Conservation (phyloP, 1,140 invertebrate genomes). For the Helicoverpa zea region DNA sequence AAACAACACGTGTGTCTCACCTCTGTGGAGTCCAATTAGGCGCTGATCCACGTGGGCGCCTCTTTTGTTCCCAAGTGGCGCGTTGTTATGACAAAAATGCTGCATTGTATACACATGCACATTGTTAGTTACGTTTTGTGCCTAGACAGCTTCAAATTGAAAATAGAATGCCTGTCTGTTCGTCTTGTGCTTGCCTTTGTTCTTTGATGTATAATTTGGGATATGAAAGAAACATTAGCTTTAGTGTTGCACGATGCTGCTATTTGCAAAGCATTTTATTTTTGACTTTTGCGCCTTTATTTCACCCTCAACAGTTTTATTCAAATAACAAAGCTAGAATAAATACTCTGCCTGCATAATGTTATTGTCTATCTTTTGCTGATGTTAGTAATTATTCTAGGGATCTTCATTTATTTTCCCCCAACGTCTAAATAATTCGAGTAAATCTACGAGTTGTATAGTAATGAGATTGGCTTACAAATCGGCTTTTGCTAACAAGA, state of each 20-base stretch:
- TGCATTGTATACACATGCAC: conserved; percentile 23
- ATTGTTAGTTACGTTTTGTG: conserved; percentile 28
- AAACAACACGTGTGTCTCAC: conserved; percentile 33
- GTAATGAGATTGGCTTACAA: conserved; percentile 16
- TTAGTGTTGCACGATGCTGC: not conserved
- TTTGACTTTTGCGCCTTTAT: not conserved
- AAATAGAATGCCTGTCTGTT: conserved; percentile 31
- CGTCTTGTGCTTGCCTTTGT: not conserved
- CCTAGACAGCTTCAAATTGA: conserved; percentile 44
- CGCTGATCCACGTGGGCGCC: conserved; percentile 37
- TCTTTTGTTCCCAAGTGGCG: conserved; percentile 38
- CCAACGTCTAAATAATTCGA: conserved; percentile 22
- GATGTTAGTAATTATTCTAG: conserved; percentile 8
- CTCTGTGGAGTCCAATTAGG: conserved; percentile 45
- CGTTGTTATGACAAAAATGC: conserved; percentile 47
- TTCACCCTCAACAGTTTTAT: no score
- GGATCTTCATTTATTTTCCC: conserved; percentile 14
- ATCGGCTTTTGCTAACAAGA: conserved; percentile 31
- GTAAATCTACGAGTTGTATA: conserved; percentile 23
- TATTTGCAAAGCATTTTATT: not conserved
- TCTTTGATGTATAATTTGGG: not conserved
- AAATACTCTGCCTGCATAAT: no score
- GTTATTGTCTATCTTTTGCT: not conserved
- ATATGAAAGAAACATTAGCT: conserved; percentile 11
- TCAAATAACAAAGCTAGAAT: no score